Evolutionary conservation across 2,888 invertebrate species (phyloP).

Genomic region (Mongoloraphidia duomilia): DNA sequence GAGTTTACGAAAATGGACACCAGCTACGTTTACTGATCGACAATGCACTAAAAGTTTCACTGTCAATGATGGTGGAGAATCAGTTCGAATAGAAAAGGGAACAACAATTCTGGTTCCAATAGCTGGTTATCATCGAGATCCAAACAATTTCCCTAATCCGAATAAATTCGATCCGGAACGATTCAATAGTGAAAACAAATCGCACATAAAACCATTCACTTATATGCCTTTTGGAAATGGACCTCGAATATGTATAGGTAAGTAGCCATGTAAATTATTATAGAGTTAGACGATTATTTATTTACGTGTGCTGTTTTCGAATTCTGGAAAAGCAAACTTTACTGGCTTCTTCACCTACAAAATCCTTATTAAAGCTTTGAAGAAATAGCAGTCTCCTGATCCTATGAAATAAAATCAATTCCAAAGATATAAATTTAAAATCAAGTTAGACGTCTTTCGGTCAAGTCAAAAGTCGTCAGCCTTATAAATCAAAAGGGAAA

Average conservation of each 20-base stretch:
- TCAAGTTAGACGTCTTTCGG: too few relatives aligned
- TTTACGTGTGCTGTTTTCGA: too few relatives aligned
- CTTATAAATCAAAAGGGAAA: too few relatives aligned
- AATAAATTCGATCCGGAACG: constrained; percentile 37
- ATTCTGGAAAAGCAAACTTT: too few relatives aligned
- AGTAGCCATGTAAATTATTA: background rate
- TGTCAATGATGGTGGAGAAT: constrained; percentile 23
- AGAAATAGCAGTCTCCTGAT: background rate
- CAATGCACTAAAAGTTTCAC: constrained; percentile 35
- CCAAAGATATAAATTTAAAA: too few relatives aligned
- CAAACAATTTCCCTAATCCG: constrained; percentile 39
- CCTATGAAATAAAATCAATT: too few relatives aligned
- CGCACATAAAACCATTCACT: constrained; percentile 32
- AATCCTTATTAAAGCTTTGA: too few relatives aligned
- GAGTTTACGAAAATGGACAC: constrained; percentile 33
- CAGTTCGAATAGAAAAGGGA: constrained; percentile 29
- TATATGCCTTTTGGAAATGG: constrained; percentile 38
- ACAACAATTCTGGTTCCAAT: constrained; percentile 33
- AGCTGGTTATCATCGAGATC: constrained; percentile 38
- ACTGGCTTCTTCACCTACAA: too few relatives aligned
- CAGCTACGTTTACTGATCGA: constrained; percentile 30
- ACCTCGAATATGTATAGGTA: constrained; percentile 29
- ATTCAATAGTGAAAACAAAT: constrained; percentile 38
- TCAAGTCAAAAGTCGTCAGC: too few relatives aligned
- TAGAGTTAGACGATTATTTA: too few relatives aligned